Percentiles rank a stretch among this genome's conserved stretches.
These are phyloP conservation scores for Eumaeus atala DNA, from an alignment of 1,140 invertebrate species.

Conservation along the genomic window DNA sequence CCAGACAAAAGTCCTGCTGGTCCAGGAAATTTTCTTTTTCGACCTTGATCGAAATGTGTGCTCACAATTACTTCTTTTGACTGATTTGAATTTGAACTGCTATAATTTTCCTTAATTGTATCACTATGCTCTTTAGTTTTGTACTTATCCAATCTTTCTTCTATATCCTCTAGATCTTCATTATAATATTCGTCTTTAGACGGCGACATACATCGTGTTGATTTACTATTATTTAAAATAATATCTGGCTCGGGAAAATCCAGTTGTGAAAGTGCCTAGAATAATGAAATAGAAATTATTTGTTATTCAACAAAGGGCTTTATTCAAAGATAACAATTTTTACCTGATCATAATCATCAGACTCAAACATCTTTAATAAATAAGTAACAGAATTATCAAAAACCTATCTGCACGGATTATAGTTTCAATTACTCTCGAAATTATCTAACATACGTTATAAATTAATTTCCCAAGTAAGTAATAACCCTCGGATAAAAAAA, in stretches of 20 bases:
- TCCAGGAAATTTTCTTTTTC: constrained; percentile 62
- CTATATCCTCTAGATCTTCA: background rate
- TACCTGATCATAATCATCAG: constrained; percentile 63
- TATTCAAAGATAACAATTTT: constrained; percentile 9
- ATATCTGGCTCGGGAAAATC: constrained; percentile 38
- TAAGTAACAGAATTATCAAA: too few relatives aligned
- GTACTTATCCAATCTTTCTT: background rate
- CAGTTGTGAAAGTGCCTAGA: constrained; percentile 55
- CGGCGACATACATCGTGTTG: background rate
- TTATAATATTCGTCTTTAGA: background rate
- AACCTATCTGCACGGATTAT: too few relatives aligned
- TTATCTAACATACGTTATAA: too few relatives aligned
- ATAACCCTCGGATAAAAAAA: too few relatives aligned
- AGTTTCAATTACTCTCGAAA: too few relatives aligned
- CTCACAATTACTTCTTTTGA: constrained; percentile 56
- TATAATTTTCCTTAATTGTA: constrained; percentile 21
- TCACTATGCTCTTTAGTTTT: background rate
- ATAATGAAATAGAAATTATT: constrained; percentile 7
- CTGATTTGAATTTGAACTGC: constrained; percentile 45
- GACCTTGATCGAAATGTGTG: constrained; percentile 55
- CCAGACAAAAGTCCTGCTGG: constrained; percentile 55
- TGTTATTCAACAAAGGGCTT: too few relatives aligned
- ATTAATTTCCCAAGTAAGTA: too few relatives aligned
- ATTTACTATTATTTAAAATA: background rate
- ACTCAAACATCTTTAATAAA: constrained; percentile 53